A percentile compares a stretch with the other conserved stretches of the same genome.
These are phyloP conservation scores for Turritopsis dohrnii DNA, from an alignment of 30 jellyfish, hydroid and myxozoan genomes.

Conservation along the genomic window DNA sequence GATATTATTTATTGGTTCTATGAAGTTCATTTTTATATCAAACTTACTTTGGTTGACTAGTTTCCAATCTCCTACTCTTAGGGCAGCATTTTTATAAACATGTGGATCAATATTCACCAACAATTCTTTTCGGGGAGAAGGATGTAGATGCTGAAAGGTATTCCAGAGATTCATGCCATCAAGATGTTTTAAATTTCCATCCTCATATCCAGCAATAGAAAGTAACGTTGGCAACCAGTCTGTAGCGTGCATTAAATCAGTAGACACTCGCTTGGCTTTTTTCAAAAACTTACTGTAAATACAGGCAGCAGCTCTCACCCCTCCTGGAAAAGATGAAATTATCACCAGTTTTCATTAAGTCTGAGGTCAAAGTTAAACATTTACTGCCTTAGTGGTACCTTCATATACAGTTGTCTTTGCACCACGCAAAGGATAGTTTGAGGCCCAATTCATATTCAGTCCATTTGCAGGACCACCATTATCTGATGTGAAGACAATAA, in stretches of 20 bases:
- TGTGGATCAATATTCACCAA: slow-evolving; percentile 75
- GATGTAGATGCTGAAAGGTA: slow-evolving; percentile 15
- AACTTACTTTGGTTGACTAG: slow-evolving; percentile 41
- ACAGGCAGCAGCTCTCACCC: slow-evolving; percentile 38
- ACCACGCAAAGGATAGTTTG: slow-evolving; percentile 80
- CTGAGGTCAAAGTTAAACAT: not conserved
- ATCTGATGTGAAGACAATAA: slow-evolving; percentile 81
- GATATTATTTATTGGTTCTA: not conserved
- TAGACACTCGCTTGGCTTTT: slow-evolving; percentile 9
- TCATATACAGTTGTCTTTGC: slow-evolving; percentile 88
- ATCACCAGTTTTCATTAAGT: not conserved
- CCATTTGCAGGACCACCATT: slow-evolving; percentile 99
- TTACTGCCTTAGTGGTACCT: slow-evolving; percentile 21
- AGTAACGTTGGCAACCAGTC: slow-evolving; percentile 43
- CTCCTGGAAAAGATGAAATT: slow-evolving; percentile 14
- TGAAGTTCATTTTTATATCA: not conserved
- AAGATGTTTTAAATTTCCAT: slow-evolving; percentile 12
- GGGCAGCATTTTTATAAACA: slow-evolving; percentile 65
- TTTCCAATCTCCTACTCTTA: slow-evolving; percentile 77
- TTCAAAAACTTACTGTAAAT: slow-evolving; percentile 16
- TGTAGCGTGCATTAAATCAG: slow-evolving; percentile 33
- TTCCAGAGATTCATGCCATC: slow-evolving; percentile 79
- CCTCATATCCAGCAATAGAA: slow-evolving; percentile 21
- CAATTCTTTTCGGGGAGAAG: slow-evolving; percentile 74
- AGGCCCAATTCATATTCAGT: slow-evolving; percentile 76